These are phyloP conservation scores for Chrysopa pallens DNA, from an alignment of 1,140 invertebrate genomes.

Conservation along the genomic window DNA sequence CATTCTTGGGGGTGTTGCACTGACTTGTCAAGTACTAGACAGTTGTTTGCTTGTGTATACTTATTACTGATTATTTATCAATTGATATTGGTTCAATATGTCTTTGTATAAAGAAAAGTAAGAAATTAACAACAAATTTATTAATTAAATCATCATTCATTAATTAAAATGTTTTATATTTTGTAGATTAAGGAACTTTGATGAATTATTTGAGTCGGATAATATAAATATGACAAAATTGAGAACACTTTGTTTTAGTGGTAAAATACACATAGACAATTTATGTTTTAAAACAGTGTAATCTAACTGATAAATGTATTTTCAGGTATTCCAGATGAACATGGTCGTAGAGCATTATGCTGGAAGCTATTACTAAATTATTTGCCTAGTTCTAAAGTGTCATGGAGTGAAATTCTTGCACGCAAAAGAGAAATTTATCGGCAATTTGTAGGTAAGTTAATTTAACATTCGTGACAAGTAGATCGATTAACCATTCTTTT, in stretches of 20 bases:
- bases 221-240: conserved; percentile 45
- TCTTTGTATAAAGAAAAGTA: no score
- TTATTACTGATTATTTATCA: no score
- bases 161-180: conserved; percentile 2
- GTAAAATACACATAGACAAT: conserved; percentile 24
- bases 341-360: conserved; percentile 51
- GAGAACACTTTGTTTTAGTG: conserved; percentile 55
- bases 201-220: conserved; percentile 43
- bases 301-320: conserved; percentile 11
- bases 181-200: conserved; percentile 55
- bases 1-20: no score
- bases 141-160: no score
- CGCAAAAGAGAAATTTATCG: conserved; percentile 60
- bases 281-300: neutral
- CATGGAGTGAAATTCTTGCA: conserved; percentile 42
- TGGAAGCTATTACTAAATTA: conserved; percentile 77
- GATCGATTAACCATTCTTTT: no score
- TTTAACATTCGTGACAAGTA: no score
- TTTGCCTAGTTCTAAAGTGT: conserved; percentile 42
- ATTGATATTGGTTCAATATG: no score
- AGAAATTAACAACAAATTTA: no score
- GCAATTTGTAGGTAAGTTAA: conserved; percentile 58
- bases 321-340: conserved; percentile 66
- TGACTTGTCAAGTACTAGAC: no score
- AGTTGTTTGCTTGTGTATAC: no score